Evolutionary conservation across 2,797 vertebrate species (phyloP), one percentile per base, ranked within the genome.

Genomic region (Melanotaenia nigrans): DNA sequence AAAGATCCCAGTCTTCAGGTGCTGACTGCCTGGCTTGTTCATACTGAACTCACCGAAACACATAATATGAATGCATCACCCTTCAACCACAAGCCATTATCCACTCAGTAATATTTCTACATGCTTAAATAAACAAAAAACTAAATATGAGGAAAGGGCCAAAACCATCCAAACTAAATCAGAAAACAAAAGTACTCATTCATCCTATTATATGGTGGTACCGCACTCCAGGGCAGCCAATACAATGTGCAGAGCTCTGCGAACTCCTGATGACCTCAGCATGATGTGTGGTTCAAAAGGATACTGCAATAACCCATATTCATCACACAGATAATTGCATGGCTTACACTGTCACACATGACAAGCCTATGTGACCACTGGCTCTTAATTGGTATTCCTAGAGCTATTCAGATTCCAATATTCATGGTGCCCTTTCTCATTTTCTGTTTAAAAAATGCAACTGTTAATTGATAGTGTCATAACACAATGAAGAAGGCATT

Each of bases 291-390:
- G 81, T 90, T 87, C 80, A 85, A 88, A 81, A 83, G 81, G 78
- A 83, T 77, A 71, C 75, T 70, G 78, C 81, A 83, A 83, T 86
- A 85, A 83, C 72, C 35, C 42, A 22, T 72, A 87, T 91, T 90
- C 88, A 90, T 92, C 87, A 88, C 80, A 73, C 57, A 68, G 82
- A 88, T 93, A 92, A 92, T 90, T 89, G 85, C 82, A 32, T 71
- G 78, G 77, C 71, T 60, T 61, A 70, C 68, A 81, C 83, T 78
- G 77, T 74, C n/a, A 64, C 88, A 84, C 75, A 87, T 80, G 87
- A 87, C 85, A 89, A 75, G 84, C 66, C 86, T 83, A 79, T 82
- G 76, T 83, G 83, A 83, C 78, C 84, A 77, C 75, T 1, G 5
- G 63, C 61, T 76, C 73, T 73, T 90, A 89, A 91, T 90, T 92